Conservation (phyloP, 1,140 invertebrate species). For the Colletes gigas region DNA sequence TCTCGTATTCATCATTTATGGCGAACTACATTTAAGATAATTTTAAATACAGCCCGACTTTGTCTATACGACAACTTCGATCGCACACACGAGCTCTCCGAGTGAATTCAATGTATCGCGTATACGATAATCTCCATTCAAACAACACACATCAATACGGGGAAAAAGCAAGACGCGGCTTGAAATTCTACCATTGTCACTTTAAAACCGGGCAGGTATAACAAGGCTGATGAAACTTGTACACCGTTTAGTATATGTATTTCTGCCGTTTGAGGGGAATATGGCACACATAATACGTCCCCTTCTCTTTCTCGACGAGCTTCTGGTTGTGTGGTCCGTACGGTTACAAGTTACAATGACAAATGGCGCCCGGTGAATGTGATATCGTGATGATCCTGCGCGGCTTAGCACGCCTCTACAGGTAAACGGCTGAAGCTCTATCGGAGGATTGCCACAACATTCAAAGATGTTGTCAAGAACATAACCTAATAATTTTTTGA, state of each 20-base stretch:
- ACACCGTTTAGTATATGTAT: too few relatives aligned
- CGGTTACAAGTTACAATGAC: too few relatives aligned
- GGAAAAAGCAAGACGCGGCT: background rate
- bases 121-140: background rate
- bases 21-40: too few relatives aligned
- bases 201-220: constrained; percentile 23
- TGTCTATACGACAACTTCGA: background rate
- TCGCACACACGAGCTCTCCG: background rate
- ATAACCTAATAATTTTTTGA: background rate
- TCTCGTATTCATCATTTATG: constrained; percentile 23
- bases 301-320: too few relatives aligned
- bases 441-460: too few relatives aligned
- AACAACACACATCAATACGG: constrained; percentile 20
- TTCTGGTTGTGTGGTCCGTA: too few relatives aligned
- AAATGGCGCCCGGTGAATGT: too few relatives aligned
- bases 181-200: constrained; percentile 21
- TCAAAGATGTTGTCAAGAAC: background rate
- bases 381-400: too few relatives aligned
- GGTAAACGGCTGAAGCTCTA: too few relatives aligned
- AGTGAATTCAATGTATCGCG: background rate
- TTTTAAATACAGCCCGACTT: background rate
- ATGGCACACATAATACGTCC: background rate
- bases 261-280: too few relatives aligned
- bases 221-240: constrained; percentile 11
- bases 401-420: too few relatives aligned